Conservation (phyloP, 1,140 invertebrate species). For the Laodelphax striatellus region DNA sequence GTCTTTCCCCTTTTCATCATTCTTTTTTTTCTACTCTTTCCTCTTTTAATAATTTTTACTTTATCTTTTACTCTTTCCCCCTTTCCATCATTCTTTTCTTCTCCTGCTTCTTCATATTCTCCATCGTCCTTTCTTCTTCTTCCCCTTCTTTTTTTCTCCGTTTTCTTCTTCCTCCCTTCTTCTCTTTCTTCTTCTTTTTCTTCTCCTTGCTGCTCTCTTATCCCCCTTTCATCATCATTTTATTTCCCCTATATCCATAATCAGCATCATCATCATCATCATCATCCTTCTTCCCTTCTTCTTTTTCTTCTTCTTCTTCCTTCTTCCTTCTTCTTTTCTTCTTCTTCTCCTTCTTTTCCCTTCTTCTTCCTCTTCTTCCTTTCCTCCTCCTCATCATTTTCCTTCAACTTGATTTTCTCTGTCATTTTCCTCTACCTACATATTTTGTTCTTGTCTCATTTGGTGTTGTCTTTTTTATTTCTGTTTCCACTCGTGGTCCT, state of each 20-base stretch:
- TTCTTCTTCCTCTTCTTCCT: background rate
- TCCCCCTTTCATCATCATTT: background rate
- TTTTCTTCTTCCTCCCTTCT: background rate
- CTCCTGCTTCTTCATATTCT: no score
- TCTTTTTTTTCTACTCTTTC: background rate
- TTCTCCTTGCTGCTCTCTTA: background rate
- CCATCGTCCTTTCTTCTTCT: no score
- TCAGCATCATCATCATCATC: no score
- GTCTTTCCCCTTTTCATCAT: background rate
- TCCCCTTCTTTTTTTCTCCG: no score
- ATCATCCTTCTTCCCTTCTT: background rate
- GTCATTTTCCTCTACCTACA: background rate
- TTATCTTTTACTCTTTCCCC: no score
- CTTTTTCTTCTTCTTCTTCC: background rate
- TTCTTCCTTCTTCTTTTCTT: background rate
- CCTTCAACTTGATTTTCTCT: background rate
- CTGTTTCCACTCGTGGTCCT: background rate
- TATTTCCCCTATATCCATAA: no score
- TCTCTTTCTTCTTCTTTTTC: background rate
- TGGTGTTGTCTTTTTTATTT: background rate
- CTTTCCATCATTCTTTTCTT: no score
- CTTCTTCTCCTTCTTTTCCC: background rate
- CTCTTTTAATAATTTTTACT: no score
- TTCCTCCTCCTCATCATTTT: background rate
- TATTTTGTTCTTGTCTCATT: background rate